phyloP scores from a whole-genome alignment of 2,113 vertebrate species.

The Galeopterus variegatus region DNA sequence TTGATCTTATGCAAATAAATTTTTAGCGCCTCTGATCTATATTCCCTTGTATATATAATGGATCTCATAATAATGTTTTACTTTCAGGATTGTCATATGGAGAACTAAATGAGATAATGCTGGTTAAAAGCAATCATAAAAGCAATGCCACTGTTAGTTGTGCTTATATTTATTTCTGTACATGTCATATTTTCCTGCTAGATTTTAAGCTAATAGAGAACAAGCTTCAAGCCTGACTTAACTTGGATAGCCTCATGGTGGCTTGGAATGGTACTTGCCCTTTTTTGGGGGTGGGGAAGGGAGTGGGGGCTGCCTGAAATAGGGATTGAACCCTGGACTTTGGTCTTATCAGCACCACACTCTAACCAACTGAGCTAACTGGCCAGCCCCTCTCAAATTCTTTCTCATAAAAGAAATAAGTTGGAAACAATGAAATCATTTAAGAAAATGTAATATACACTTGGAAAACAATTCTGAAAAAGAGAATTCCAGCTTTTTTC shows the following conservation, averaged over 20 bases:
- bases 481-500: not conserved
- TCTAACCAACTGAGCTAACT: too few species aligned
- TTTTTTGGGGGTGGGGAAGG: not conserved
- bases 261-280: not conserved
- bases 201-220: not conserved
- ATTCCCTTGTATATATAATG: not conserved
- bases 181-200: not conserved
- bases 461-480: slow-evolving; percentile 18
- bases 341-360: too few species aligned
- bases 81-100: not conserved
- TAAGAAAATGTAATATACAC: not conserved
- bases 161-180: not conserved
- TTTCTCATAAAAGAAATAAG: not conserved
- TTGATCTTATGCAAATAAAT: not conserved
- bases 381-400: not conserved
- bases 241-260: not conserved
- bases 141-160: not conserved
- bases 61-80: not conserved
- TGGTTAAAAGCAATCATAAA: not conserved
- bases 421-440: not conserved
- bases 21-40: not conserved
- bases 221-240: not conserved
- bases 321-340: too few species aligned
- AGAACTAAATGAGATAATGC: not conserved
- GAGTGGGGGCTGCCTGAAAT: too few species aligned